Percentiles rank a stretch among this genome's conserved stretches.
These are phyloP conservation scores for Ophiothrix spiculata DNA, from an alignment of 35 echinoderm and acorn worm species.

Conservation along the genomic window DNA sequence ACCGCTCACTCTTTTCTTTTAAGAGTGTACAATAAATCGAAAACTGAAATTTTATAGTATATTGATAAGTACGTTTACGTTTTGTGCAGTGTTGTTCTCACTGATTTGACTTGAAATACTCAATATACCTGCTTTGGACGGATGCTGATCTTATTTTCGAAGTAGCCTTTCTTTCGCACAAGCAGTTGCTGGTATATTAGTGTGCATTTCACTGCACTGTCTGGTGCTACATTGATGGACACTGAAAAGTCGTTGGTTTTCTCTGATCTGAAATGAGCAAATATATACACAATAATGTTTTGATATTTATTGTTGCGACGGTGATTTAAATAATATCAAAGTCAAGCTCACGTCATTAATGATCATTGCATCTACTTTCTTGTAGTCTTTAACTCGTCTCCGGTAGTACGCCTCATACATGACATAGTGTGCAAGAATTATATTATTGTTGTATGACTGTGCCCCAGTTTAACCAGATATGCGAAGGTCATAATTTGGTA, in stretches of 20 bases:
- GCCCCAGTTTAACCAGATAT: too few relatives aligned
- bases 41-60: not conserved
- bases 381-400: too few relatives aligned
- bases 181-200: constrained; percentile 75
- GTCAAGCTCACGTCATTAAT: too few relatives aligned
- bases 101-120: not conserved
- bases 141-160: constrained; percentile 49
- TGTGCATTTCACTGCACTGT: constrained; percentile 42
- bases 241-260: constrained; percentile 47
- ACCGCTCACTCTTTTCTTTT: not conserved
- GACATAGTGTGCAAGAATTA: too few relatives aligned
- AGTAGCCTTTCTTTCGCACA: constrained; percentile 49
- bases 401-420: too few relatives aligned
- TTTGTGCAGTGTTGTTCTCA: not conserved
- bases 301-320: too few relatives aligned
- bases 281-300: too few relatives aligned
- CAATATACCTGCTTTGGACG: constrained; percentile 59
- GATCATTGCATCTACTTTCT: too few relatives aligned
- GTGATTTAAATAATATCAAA: too few relatives aligned
- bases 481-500: too few relatives aligned
- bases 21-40: not conserved
- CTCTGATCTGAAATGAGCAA: constrained; percentile 18
- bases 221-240: constrained; percentile 45
- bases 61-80: not conserved
- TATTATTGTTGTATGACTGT: too few relatives aligned